These are phyloP conservation scores for Macropis europaea DNA, from an alignment of 2,888 invertebrate species.

Conservation along the genomic window DNA sequence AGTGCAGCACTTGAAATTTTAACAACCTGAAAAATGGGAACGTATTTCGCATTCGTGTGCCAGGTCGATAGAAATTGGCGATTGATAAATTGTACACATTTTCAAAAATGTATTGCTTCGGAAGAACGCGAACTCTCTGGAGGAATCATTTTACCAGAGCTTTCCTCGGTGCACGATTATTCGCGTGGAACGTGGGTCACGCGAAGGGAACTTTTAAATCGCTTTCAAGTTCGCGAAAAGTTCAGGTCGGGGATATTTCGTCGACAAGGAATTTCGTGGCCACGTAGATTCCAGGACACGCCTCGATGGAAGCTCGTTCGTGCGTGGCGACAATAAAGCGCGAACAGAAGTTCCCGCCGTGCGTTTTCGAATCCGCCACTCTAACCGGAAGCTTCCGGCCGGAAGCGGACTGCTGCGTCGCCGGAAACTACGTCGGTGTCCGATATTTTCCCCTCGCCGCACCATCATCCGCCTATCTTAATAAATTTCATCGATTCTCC, in stretches of 20 bases:
- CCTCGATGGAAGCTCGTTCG: slow-evolving; percentile 42
- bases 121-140: too few species aligned
- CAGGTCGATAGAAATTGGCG: too few species aligned
- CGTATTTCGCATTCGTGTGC: too few species aligned
- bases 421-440: slow-evolving; percentile 62
- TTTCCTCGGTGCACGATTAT: too few species aligned
- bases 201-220: not conserved
- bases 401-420: slow-evolving; percentile 58
- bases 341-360: slow-evolving; percentile 57
- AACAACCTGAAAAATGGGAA: too few species aligned
- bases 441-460: slow-evolving; percentile 51
- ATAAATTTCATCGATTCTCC: slow-evolving; percentile 19
- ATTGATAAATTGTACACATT: too few species aligned
- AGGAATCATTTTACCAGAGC: not conserved
- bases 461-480: slow-evolving; percentile 17
- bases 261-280: not conserved
- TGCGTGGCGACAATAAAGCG: slow-evolving; percentile 55
- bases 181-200: not conserved
- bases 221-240: not conserved
- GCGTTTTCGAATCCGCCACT: slow-evolving; percentile 53
- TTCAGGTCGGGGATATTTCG: slow-evolving; percentile 3
- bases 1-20: too few species aligned
- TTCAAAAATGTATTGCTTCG: too few species aligned
- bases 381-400: slow-evolving; percentile 62
- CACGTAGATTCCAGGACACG: slow-evolving; percentile 11